Base-by-base conservation (phyloP, 92 coral and sea anemone genomes). In the Isaurus tuberculatus region DNA sequence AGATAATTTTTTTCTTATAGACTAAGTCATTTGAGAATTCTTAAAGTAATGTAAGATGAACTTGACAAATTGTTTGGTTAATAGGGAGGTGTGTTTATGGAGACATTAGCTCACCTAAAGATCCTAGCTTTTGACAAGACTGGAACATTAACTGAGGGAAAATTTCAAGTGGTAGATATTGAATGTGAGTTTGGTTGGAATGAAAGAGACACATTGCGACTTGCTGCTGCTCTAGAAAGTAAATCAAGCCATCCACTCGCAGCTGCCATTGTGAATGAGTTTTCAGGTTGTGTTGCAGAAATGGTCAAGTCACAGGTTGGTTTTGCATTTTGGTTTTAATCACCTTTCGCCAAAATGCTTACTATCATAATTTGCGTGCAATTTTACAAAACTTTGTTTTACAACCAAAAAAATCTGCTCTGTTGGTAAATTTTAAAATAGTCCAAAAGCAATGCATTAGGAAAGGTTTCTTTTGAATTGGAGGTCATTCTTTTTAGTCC, bases 171-270 rank as follows among this genome's bases (percentile, higher is more conserved):
- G 60, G 91, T 87, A 33, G 91, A 87, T 63, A 91, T 93, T 63
- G 98, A 86, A 30, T 83, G 93, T 63, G 78, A 61, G 34, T 77
- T 84, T 86, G 95, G 92, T 8, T 88, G 83, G 27, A 80, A 90
- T 31, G 98, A 97, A 80, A 91, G 99, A 55, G 90, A 93, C 25
- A 77, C 85, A n/a, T 73, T 97, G 31, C 95, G 99, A 64, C 75
- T 94, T 51, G 97, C 99, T 9, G 99, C 99, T 11, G 99, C 98
- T 14, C 70, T 97, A n/a, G 99, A 97, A 68, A 94, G 95, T 79
- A 97, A 97, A 66, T 92, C 99, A 30, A 95, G 93, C 48, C 99
- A 97, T 65, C 99, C 99, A 0, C 86, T 97, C 8, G 98, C 99
- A 1, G 99, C 99, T 3, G 99, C 97, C 19, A 79, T 97, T 9